phyloP scores from a whole-genome alignment of 2,888 invertebrate genomes.

The Tipula lateralis region DNA sequence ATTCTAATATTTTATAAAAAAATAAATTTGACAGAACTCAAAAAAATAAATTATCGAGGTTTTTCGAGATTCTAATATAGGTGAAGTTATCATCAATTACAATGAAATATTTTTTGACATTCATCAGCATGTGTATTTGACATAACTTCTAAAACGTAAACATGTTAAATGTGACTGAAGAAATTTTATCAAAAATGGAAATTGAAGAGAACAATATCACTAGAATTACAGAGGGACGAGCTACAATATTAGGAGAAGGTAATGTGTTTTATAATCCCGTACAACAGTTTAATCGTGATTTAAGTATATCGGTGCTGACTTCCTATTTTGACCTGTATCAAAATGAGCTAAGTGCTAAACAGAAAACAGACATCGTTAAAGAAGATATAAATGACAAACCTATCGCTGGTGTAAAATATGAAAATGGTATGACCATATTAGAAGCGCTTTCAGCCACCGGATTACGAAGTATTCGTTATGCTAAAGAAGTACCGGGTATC shows the following conservation, averaged over 20 bases:
- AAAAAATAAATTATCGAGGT: background rate
- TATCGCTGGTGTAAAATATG: background rate
- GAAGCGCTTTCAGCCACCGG: constrained; percentile 97
- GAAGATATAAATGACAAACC: background rate
- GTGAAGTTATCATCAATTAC: background rate
- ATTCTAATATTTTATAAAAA: background rate
- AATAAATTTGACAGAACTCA: background rate
- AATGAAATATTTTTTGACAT: background rate
- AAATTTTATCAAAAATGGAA: background rate
- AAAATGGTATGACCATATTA: constrained; percentile 55
- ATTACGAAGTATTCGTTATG: constrained; percentile 90
- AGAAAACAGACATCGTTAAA: background rate
- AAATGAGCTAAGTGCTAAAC: constrained; percentile 38
- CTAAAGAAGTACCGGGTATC: constrained; percentile 83
- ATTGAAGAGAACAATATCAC: constrained; percentile 38
- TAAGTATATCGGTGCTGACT: constrained; percentile 72
- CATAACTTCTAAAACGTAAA: background rate
- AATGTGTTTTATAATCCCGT: constrained; percentile 98
- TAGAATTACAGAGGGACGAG: constrained; percentile 69
- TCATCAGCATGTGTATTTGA: background rate
- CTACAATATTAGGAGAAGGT: constrained; percentile 66
- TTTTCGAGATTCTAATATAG: background rate
- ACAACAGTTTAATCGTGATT: constrained; percentile 95
- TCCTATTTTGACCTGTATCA: constrained; percentile 58
- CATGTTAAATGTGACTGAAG: background rate